Conservation (phyloP, 2,888 invertebrate genomes). For the Eilema griseolum region DNA sequence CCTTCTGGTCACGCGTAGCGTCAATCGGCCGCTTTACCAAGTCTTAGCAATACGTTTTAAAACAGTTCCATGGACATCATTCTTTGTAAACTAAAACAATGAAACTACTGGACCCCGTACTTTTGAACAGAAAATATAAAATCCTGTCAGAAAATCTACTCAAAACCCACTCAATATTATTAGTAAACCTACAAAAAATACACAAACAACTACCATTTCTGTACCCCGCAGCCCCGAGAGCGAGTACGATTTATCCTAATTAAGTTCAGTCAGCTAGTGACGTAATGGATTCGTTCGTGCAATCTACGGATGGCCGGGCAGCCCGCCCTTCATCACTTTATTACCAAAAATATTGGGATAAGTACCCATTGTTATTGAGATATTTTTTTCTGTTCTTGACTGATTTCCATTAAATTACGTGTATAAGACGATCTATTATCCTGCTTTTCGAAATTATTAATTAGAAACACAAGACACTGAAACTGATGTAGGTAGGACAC, state of each 20-base stretch:
- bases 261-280: slow-evolving; percentile 23
- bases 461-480: too few relatives aligned
- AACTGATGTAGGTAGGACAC: too few relatives aligned
- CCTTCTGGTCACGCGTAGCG: too few relatives aligned
- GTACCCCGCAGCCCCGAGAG: slow-evolving; percentile 1
- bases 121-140: background rate
- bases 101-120: background rate
- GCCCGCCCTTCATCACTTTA: background rate
- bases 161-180: slow-evolving; percentile 10
- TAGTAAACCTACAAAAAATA: background rate
- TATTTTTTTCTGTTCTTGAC: background rate
- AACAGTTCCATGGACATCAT: background rate
- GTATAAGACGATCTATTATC: background rate
- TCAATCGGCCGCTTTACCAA: too few relatives aligned
- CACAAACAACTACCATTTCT: background rate
- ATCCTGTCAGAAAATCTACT: background rate
- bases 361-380: background rate
- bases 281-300: slow-evolving; percentile 17
- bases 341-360: background rate
- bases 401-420: background rate
- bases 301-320: slow-evolving; percentile 5
- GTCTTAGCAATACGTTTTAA: too few relatives aligned
- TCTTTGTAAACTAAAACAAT: background rate
- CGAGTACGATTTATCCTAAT: slow-evolving; percentile 39
- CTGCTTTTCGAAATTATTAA: background rate